Base-by-base conservation (phyloP, 2,888 invertebrate genomes). In the Dynastes hyllus region DNA sequence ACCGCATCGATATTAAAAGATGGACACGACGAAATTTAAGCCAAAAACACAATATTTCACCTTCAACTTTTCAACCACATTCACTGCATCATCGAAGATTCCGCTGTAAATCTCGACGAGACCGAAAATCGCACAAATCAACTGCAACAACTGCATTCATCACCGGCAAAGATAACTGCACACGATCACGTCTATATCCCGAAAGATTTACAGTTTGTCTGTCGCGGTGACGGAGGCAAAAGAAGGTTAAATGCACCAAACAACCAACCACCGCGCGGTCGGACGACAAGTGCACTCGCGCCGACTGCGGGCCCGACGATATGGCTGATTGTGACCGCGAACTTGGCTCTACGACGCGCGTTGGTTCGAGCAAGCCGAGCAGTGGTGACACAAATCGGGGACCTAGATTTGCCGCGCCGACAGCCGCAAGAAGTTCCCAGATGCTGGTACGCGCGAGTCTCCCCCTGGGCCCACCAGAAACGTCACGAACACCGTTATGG, bases 341-440 rank as follows among this genome's bases (percentile, higher is more conserved):
- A 80, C 45, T 45, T 45, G 45, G 45, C 11, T 45, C 45, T 45
- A 0, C 45, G 45, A 32, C 32, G 32, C 82, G 76, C 80, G 82
- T 80, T 79, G 80, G 78, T 79, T 78, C 58, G 45, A 32, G 45
- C 50, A 16, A 22, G 11, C 27, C 22, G 11, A 61, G 45, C 37
- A 75, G 71, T 40, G 83, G 82, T 85, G 85, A 84, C 85, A 84
- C 84, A 84, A 84, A 85, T 84, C 83, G 80, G 82, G 83, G 84
- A 84, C 84, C 85, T 84, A 85, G 82, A 84, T 85, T 84, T 82
- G 81, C 82, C 73, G 16, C 13, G 65, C 65, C 65, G 77, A 77
- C 79, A 80, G 77, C 81, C 81, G 79, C 83, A 78, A 79, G 77
- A 80, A 79, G 79, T 77, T 76, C 78, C 77, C 78, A 78, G 79